Conservation (phyloP, 2,113 vertebrate genomes). For the Strix aluco region DNA sequence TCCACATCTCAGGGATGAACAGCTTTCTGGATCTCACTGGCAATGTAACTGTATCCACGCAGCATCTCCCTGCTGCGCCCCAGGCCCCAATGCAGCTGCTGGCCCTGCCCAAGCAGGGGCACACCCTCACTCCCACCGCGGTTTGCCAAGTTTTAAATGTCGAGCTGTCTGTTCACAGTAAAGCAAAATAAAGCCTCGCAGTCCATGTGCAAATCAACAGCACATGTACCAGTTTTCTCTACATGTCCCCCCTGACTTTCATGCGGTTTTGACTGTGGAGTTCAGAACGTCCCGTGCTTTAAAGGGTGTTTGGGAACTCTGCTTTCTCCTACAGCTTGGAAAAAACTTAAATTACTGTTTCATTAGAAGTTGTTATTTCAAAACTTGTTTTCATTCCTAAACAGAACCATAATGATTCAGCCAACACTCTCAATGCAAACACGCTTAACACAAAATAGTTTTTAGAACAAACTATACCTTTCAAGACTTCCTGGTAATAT, state of each 20-base stretch:
- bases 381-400: conserved; percentile 30
- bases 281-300: not conserved
- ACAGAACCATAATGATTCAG: not conserved
- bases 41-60: not conserved
- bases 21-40: not conserved
- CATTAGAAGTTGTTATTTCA: conserved; percentile 35
- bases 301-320: conserved; percentile 23
- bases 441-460: not conserved
- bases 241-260: not conserved
- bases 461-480: conserved; percentile 2
- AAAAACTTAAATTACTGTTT: not conserved
- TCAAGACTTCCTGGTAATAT: not conserved
- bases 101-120: conserved; percentile 23
- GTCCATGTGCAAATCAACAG: conserved; percentile 9
- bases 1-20: accelerated
- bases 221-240: not conserved
- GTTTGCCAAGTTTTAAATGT: conserved; percentile 15
- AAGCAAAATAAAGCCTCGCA: not conserved
- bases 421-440: not conserved
- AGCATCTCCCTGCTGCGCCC: not conserved
- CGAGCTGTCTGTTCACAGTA: not conserved
- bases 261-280: not conserved
- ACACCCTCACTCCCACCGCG: not conserved
- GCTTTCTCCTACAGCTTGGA: not conserved
- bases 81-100: not conserved